These are phyloP conservation scores for Callorhinus ursinus DNA, from an alignment of 2,113 vertebrate species.

Conservation along the genomic window DNA sequence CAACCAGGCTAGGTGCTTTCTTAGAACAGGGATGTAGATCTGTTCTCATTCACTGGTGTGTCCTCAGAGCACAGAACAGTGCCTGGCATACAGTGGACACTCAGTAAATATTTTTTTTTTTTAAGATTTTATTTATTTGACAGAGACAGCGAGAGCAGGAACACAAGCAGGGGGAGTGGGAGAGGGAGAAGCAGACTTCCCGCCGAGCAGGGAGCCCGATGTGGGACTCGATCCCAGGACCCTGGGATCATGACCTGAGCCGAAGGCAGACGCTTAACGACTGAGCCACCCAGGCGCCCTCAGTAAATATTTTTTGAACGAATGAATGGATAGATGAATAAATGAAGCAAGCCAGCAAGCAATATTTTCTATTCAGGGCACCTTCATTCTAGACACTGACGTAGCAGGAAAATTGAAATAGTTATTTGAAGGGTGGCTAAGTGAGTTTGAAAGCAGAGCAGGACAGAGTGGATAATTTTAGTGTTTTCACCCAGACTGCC, in stretches of 20 bases:
- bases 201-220: no score
- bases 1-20: neutral
- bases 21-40: neutral
- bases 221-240: no score
- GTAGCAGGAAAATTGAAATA: neutral
- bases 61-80: neutral
- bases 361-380: neutral
- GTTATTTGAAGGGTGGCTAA: neutral
- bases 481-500: neutral
- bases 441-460: neutral
- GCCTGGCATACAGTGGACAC: neutral
- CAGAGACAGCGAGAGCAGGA: no score
- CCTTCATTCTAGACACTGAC: neutral
- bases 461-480: neutral
- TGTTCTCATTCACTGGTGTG: neutral
- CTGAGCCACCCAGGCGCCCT: neutral
- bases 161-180: no score
- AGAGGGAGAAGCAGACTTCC: no score
- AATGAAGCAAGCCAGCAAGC: neutral
- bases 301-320: neutral
- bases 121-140: no score
- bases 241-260: no score
- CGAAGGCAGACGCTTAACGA: no score
- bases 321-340: neutral
- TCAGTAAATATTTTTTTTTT: neutral